Evolutionary conservation across 2,797 vertebrate species (phyloP), one percentile per base, ranked within the genome.

Genomic region (Vespertilio murinus): DNA sequence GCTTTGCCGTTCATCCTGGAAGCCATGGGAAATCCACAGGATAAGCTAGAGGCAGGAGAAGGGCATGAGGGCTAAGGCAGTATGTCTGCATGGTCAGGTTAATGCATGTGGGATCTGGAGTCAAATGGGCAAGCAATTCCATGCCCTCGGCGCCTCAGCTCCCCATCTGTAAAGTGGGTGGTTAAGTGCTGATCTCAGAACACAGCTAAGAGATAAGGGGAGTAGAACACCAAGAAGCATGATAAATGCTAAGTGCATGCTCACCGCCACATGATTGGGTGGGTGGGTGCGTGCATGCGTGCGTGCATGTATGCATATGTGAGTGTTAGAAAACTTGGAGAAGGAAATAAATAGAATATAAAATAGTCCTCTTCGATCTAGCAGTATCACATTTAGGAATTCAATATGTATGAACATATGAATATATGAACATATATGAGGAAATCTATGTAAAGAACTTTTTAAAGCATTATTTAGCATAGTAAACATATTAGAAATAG

Each of bases 401-500:
- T 52, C 69, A 59, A 73, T 14, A 61, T 49, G 59, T 9, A 14
- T 9, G 52, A 54, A 54, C 20, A 54, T 54, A 54, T 54, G 52
- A 22, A 75, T 25, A n/a, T 12, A 28, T 54, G 45, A 33, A 78
- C 17, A 92, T 64, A 81, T 18, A 54, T 6, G 18, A 8, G 18
- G 25, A 18, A 61, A 54, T 47, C 23, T 9, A 33, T 23, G 28
- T 73, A 38, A 38, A 28, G 23, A 22, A 22, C 54, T 52, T 90
- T 73, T 38, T 49, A 38, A 75, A 88, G 23, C 6, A 54, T 35
- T 45, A 30, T 54, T 92, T 23, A 74, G 20, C 30, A 84, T 2
- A 73, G 30, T 54, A 74, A 90, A 93, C 88, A 65, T 17, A 69
- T n/a, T 56, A 78, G 75, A 71, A 82, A 67, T n/a, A 61, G 78